These are phyloP conservation scores for Edolisoma coerulescens DNA, from an alignment of 2,113 vertebrate species.

Conservation along the genomic window DNA sequence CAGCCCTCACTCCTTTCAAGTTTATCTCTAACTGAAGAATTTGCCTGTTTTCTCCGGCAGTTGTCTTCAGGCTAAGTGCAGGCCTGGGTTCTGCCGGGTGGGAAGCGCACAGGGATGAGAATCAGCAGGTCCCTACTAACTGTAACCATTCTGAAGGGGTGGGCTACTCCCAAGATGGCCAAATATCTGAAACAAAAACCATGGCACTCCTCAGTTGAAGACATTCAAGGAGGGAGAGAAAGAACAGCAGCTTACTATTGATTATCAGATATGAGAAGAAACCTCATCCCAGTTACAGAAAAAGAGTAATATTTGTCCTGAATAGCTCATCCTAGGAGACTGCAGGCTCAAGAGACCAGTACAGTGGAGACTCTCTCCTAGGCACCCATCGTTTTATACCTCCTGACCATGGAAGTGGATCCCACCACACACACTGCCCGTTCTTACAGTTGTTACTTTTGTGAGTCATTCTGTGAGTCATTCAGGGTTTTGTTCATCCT, in stretches of 20 bases:
- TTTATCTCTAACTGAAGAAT: slow-evolving; percentile 41
- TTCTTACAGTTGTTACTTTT: not conserved
- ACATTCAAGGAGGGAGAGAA: not conserved
- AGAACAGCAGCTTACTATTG: not conserved
- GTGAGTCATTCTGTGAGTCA: not conserved
- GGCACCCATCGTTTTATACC: not conserved
- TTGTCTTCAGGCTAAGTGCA: not conserved
- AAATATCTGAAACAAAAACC: not conserved
- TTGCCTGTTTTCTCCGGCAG: not conserved
- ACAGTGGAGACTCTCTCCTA: not conserved
- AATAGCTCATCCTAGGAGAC: not conserved
- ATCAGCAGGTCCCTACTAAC: not conserved
- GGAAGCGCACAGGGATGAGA: not conserved
- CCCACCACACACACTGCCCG: not conserved
- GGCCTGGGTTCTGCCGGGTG: not conserved
- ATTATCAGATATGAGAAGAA: not conserved
- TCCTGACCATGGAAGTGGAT: not conserved
- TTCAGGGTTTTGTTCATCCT: not conserved
- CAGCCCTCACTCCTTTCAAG: slow-evolving; percentile 8
- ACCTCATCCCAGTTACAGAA: not conserved
- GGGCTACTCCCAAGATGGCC: not conserved
- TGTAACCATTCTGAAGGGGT: not conserved
- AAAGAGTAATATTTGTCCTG: not conserved
- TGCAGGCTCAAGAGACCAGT: not conserved
- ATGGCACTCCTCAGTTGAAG: not conserved